phyloP scores from a whole-genome alignment of 2,113 vertebrate species.

The Heterotilapia buettikoferi region DNA sequence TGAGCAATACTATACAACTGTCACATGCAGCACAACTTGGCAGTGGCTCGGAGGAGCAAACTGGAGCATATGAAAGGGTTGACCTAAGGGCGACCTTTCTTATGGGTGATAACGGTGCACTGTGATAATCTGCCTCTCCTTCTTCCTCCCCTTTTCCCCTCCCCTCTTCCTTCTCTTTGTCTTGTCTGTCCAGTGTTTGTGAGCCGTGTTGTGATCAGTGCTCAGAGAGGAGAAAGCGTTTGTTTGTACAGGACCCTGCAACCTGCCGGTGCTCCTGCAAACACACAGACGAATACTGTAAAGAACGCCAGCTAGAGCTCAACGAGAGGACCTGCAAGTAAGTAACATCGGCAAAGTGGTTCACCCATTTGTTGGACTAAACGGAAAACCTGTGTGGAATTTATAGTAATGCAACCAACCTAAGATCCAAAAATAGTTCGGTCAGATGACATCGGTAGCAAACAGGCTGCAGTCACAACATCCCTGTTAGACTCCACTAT shows the following conservation, averaged over 20 bases:
- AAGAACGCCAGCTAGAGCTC: slow-evolving; percentile 96
- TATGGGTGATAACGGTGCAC: slow-evolving; percentile 3
- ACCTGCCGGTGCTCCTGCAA: slow-evolving; percentile 99
- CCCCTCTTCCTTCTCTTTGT: slow-evolving; percentile 55
- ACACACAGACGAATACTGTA: slow-evolving; percentile 94
- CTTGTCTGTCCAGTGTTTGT: slow-evolving; percentile 80
- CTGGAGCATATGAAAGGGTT: background rate
- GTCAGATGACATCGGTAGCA: background rate
- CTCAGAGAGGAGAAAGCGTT: slow-evolving; percentile 91
- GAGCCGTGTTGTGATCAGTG: slow-evolving; percentile 93
- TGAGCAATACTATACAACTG: slow-evolving; percentile 27
- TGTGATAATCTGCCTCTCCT: slow-evolving; percentile 36
- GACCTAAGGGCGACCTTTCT: slow-evolving; percentile 4
- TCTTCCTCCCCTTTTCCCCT: slow-evolving; percentile 41
- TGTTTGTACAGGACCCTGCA: slow-evolving; percentile 92
- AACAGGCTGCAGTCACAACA: background rate
- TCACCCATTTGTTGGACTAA: background rate
- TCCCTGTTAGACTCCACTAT: background rate
- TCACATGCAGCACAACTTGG: slow-evolving; percentile 8
- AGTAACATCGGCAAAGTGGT: slow-evolving; percentile 43
- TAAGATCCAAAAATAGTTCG: background rate
- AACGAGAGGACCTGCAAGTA: slow-evolving; percentile 99
- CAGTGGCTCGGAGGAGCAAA: background rate
- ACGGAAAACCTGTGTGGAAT: background rate
- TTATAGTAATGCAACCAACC: background rate